Base-by-base conservation (phyloP, 2,888 invertebrate genomes). In the Agrotis clavis region DNA sequence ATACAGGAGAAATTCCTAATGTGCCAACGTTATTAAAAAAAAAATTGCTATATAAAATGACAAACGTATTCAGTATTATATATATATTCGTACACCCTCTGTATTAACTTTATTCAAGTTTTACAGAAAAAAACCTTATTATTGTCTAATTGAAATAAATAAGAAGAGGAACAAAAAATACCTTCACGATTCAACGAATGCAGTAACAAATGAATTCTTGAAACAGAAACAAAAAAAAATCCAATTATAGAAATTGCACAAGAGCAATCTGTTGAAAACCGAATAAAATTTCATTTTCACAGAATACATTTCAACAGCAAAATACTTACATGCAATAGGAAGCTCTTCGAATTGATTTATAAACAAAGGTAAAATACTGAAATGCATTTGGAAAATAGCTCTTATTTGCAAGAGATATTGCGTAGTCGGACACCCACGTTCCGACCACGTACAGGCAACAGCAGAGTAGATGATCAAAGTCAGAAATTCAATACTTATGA, bases 351-450 rank as follows among this genome's bases (percentile, higher is more conserved):
- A 18, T 64, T 4, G 9, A 11, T 71, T 70, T 50, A 48, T 18
- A 0, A n/a, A 69, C n/a, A 18, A 45, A n/a, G 11, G 14, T 18
- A 50, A 71, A 51, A 21, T 25, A 47, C 16, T 75, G 62, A 62
- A 73, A 54, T 79, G n/a, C 21, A 62, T 18, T 35, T 41, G 25
- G 4, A 73, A 78, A 79, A 50, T 47, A 18, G 14, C 18, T 61
- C 1, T 30, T 1, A 56, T 50, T 50, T 75, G 48, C 18, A 6
- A 35, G 18, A 16, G 48, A 48, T 50, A 30, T 19, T 54, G 45
- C 59, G 50, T 66, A 66, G 59, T 54, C 66, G 45, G 21, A 6
- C 13, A 18, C 57, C 56, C 48, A 51, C 67, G 14, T 5, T 21
- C 4, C 59, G 41, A 35, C 60, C n/a, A 61, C 50, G 21, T 21